phyloP scores from a whole-genome alignment of 2,888 invertebrate species.

The Lottia scabra region DNA sequence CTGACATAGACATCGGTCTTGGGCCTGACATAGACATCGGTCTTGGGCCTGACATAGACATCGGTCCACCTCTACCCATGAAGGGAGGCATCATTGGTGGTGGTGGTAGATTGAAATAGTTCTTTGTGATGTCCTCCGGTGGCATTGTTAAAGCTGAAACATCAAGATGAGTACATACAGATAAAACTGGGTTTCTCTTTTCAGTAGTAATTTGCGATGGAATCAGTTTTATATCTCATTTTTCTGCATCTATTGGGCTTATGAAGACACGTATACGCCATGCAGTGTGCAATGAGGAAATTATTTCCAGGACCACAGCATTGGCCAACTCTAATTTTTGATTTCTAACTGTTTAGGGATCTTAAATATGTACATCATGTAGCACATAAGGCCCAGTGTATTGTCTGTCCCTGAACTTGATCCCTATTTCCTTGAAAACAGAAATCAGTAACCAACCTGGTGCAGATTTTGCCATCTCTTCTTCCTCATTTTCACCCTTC shows the following conservation, averaged over 20 bases:
- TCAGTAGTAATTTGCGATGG: too few species aligned
- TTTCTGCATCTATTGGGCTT: too few species aligned
- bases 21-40: constrained; percentile 70
- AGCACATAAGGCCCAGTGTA: too few species aligned
- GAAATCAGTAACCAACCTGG: constrained; percentile 71
- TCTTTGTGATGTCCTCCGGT: constrained; percentile 74
- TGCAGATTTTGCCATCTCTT: constrained; percentile 76
- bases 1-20: constrained; percentile 71
- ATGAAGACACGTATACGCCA: too few species aligned
- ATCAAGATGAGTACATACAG: not conserved
- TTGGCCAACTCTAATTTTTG: too few species aligned
- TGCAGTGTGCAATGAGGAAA: too few species aligned
- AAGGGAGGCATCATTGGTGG: constrained; percentile 49
- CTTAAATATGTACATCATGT: too few species aligned
- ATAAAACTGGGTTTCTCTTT: not conserved
- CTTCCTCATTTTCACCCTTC: constrained; percentile 53
- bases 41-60: constrained; percentile 71
- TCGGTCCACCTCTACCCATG: constrained; percentile 65
- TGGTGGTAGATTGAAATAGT: constrained; percentile 76
- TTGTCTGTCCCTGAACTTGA: too few species aligned
- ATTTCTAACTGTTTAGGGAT: too few species aligned
- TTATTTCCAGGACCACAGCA: too few species aligned
- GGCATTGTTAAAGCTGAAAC: constrained; percentile 75
- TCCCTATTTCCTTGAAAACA: not conserved
- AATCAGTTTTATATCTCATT: too few species aligned